Base-by-base conservation (phyloP, 2,888 invertebrate genomes). In the Drosophila pseudotakahashii region DNA sequence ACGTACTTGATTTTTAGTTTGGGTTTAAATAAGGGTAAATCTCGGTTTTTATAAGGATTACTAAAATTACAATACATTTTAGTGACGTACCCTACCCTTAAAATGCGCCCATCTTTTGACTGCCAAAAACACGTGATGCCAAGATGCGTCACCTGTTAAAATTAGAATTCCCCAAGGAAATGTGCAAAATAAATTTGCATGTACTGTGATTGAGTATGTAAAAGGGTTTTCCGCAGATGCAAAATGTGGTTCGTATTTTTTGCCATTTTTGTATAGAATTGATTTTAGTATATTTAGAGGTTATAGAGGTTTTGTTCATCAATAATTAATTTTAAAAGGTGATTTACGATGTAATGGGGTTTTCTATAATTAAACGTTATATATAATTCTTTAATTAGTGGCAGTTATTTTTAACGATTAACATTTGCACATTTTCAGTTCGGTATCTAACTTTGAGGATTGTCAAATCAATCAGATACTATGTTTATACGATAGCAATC, bases 71-170 rank as follows among this genome's bases (percentile, higher is more conserved):
- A 1, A 30, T 30, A 30, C 7, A 7, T 36, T 36, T 11, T 36
- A 11, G 19, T 19, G 19, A 13, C 34, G 0, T n/a, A n/a, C 0
- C 11, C 34, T 10, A 36, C 1, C 10, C 19, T 6, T 13, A 10
- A 19, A 19, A 0, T 1, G 5, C 6, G 1, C 7, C 14, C 11
- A n/a, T 16, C 23, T 4, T 16, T 34, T 6, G 36, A 32, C 47
- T 68, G 58, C 32, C 51, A 47, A 23, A 3, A 52, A 9, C 81
- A 83, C 52, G 23, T 76, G 76, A 55, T 69, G 16, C 67, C 67
- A 63, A 16, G 13, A 16, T 41, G 41, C 41, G 34, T n/a, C 59
- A 53, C 34, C 44, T 60, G 78, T 16, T 48, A 14, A 13, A 19
- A 32, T 9, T 10, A n/a, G 6, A 16, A 11, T 23, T 14, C 26